Conservation (phyloP, 2,797 vertebrate genomes). For the Chanos chanos region DNA sequence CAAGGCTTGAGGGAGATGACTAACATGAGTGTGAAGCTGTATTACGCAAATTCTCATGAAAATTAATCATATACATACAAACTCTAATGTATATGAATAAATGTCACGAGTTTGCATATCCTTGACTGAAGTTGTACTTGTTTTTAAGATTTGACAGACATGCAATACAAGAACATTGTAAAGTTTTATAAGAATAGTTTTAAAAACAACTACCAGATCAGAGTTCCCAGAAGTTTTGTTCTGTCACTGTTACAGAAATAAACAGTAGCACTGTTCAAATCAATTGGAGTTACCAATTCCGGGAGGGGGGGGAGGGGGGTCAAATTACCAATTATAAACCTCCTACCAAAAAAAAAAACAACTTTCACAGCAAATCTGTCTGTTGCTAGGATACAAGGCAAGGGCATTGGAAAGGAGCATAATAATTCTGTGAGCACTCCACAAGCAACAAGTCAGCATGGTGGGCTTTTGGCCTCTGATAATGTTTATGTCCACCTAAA, state of each 20-base stretch:
- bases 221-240: too few relatives aligned
- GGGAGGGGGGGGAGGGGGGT: conserved; percentile 44
- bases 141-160: too few relatives aligned
- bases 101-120: too few relatives aligned
- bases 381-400: conserved; percentile 65
- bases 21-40: background rate
- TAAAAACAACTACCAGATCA: too few relatives aligned
- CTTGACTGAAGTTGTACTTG: too few relatives aligned
- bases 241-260: conserved; percentile 57
- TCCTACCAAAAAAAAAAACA: conserved; percentile 42
- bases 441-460: conserved; percentile 2
- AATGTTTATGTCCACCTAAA: background rate
- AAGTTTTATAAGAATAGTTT: too few relatives aligned
- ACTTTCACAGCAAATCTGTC: conserved; percentile 53
- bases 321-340: conserved; percentile 56
- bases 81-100: too few relatives aligned
- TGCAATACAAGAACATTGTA: too few relatives aligned
- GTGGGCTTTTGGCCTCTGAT: conserved; percentile 7
- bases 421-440: conserved; percentile 46
- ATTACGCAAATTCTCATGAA: background rate
- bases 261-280: conserved; percentile 53
- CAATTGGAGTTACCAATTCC: conserved; percentile 52
- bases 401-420: conserved; percentile 45
- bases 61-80: too few relatives aligned
- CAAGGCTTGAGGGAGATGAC: conserved; percentile 36